Conservation (phyloP, 2,888 invertebrate species). For the Leptothorax acervorum region DNA sequence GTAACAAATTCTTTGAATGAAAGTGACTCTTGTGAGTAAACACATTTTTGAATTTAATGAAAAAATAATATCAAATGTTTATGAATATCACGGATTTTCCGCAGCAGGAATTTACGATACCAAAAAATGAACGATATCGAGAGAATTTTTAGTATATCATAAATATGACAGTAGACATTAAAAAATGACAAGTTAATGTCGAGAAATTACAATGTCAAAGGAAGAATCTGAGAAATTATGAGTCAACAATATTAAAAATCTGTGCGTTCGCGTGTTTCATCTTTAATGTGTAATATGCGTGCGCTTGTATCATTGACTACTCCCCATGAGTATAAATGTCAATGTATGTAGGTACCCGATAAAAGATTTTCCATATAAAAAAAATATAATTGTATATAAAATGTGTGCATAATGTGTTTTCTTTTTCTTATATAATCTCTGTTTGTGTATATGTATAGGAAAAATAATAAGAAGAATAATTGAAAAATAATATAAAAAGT, state of each 20-base stretch:
- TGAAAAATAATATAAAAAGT: too few relatives aligned
- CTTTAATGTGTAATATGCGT: conserved; percentile 8
- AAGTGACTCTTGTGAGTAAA: conserved; percentile 9
- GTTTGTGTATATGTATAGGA: neutral
- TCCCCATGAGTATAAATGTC: conserved; percentile 12
- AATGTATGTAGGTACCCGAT: conserved; percentile 17
- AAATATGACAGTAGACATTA: neutral
- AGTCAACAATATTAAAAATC: conserved; percentile 8
- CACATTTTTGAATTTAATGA: neutral
- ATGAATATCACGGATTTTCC: conserved; percentile 30
- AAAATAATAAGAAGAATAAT: neutral
- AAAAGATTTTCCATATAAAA: neutral
- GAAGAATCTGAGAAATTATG: neutral
- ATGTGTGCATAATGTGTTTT: neutral
- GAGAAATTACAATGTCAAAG: conserved; percentile 12
- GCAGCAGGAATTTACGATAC: conserved; percentile 23
- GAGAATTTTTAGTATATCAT: neutral
- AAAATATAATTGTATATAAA: neutral
- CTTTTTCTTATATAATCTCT: neutral
- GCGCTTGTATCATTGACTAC: conserved; percentile 29
- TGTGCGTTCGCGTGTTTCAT: conserved; percentile 15
- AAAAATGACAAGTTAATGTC: neutral
- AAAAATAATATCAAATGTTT: neutral
- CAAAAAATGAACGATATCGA: neutral
- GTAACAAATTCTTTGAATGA: neutral